These are phyloP conservation scores for Syrphus vitripennis DNA, from an alignment of 2,888 invertebrate species.

Conservation along the genomic window DNA sequence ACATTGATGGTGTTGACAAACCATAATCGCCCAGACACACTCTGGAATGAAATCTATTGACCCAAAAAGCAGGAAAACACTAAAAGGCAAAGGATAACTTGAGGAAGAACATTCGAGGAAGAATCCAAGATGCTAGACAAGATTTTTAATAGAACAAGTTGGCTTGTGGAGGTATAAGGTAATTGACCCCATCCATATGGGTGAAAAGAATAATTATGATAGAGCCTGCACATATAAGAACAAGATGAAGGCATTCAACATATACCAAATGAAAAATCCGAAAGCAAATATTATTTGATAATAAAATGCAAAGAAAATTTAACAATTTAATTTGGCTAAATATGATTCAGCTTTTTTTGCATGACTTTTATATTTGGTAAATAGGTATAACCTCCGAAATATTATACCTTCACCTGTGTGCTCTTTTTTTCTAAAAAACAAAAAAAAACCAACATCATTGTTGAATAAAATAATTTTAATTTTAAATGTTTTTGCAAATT, in stretches of 20 bases:
- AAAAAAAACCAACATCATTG: neutral
- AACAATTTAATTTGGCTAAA: neutral
- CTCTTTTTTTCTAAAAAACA: neutral
- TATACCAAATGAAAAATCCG: neutral
- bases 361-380: neutral
- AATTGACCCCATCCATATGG: neutral
- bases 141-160: neutral
- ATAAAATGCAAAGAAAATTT: neutral
- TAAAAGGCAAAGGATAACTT: neutral
- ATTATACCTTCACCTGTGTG: neutral
- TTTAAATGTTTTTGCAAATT: slow-evolving; percentile 6
- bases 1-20: neutral
- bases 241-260: no score
- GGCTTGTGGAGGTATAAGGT: neutral
- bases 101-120: neutral
- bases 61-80: neutral
- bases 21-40: neutral
- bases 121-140: neutral
- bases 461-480: slow-evolving; percentile 11
- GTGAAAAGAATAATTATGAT: neutral
- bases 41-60: neutral
- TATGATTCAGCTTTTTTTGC: neutral
- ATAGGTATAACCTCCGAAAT: neutral
- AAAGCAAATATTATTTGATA: no score
- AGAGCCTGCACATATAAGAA: neutral